Evolutionary conservation across 1,140 invertebrate genomes (phyloP).

Genomic region (Sycobia sp.): DNA sequence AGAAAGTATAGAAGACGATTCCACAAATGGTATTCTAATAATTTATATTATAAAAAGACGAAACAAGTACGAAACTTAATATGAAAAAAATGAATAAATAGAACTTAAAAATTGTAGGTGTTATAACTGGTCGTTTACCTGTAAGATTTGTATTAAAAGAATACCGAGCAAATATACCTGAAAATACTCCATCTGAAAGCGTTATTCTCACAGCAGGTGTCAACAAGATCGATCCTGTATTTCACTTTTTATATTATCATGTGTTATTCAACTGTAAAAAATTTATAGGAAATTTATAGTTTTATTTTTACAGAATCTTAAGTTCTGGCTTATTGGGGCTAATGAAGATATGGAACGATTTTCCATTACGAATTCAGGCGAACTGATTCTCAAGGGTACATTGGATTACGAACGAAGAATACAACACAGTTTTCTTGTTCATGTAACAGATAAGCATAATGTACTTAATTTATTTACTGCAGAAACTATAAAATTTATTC

Average conservation of each 20-base stretch:
- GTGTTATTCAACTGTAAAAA: constrained; percentile 14
- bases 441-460: constrained; percentile 80
- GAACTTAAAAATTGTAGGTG: constrained; percentile 9
- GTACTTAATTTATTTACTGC: constrained; percentile 60
- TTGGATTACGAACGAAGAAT: constrained; percentile 81
- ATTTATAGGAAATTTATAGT: constrained; percentile 1
- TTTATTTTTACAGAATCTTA: constrained; percentile 58
- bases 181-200: constrained; percentile 75
- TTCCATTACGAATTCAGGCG: constrained; percentile 76
- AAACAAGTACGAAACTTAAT: not conserved
- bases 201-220: constrained; percentile 68
- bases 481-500: not conserved
- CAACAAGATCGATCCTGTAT: constrained; percentile 61
- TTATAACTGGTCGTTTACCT: constrained; percentile 56
- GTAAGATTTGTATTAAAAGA: constrained; percentile 74
- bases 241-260: constrained; percentile 4
- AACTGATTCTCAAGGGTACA: constrained; percentile 75
- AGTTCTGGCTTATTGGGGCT: constrained; percentile 71
- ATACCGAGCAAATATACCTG: constrained; percentile 74
- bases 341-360: constrained; percentile 71
- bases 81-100: not conserved
- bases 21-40: constrained; percentile 51
- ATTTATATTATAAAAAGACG: not conserved
- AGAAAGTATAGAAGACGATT: constrained; percentile 51
- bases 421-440: constrained; percentile 78